Evolutionary conservation across 2,888 invertebrate genomes (phyloP).

Genomic region (Cosmorhoe ocellata): DNA sequence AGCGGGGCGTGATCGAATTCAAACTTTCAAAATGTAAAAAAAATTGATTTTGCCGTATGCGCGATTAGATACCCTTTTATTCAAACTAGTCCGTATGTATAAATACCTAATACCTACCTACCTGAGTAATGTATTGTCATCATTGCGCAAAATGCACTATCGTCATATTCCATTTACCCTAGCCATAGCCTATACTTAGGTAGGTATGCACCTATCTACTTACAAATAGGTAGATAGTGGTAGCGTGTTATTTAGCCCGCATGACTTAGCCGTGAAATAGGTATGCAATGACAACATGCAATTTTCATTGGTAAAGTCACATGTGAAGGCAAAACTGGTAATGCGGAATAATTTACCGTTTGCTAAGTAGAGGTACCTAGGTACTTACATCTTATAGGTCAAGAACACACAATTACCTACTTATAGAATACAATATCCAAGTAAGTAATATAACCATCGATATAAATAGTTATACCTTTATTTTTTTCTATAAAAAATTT

Average conservation of each 20-base stretch:
- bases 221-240: background rate
- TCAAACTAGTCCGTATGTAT: too few species aligned
- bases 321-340: constrained; percentile 23
- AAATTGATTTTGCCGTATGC: too few species aligned
- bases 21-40: too few species aligned
- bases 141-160: constrained; percentile 2
- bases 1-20: too few species aligned
- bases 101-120: background rate
- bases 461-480: too few species aligned
- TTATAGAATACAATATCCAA: too few species aligned
- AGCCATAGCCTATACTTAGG: background rate
- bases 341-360: constrained; percentile 22
- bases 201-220: too few species aligned
- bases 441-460: too few species aligned
- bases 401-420: constrained; percentile 15
- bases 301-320: constrained; percentile 31
- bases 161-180: background rate
- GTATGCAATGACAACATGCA: constrained; percentile 37
- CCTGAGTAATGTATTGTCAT: constrained; percentile 6
- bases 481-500: too few species aligned
- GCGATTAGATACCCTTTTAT: too few species aligned
- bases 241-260: constrained; percentile 27
- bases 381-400: constrained; percentile 17
- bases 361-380: too few species aligned
- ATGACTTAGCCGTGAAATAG: constrained; percentile 34